Conservation (phyloP, 2,797 vertebrate genomes). For the Tenualosa thibaudeaui region DNA sequence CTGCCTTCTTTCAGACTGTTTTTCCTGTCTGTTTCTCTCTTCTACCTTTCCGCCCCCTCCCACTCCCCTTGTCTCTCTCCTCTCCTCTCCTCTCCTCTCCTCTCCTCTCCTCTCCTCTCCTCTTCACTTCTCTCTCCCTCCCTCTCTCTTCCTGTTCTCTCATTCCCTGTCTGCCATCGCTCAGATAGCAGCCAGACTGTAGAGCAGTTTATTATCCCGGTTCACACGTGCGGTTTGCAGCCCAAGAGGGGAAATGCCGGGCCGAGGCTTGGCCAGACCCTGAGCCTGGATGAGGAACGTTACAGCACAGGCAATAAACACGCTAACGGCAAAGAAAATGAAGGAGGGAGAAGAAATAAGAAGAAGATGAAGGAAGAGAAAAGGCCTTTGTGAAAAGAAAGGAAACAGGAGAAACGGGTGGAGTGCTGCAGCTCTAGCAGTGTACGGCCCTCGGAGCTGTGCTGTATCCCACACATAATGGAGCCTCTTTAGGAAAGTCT, state of each 20-base stretch:
- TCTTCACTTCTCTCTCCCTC: background rate
- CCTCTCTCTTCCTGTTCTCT: conserved; percentile 9
- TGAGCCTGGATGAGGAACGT: background rate
- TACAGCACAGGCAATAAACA: conserved; percentile 36
- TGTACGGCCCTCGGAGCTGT: conserved; percentile 17
- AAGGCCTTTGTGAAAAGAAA: conserved; percentile 26
- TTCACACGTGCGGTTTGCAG: conserved; percentile 36
- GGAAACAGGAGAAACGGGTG: conserved; percentile 37
- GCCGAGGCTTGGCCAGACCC: background rate
- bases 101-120: background rate
- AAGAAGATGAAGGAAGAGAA: background rate
- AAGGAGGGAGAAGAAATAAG: background rate
- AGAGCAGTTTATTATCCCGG: conserved; percentile 28
- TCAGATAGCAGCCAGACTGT: conserved; percentile 32
- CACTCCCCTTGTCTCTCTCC: background rate
- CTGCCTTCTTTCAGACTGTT: background rate
- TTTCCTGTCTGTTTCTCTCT: background rate
- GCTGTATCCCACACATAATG: conserved; percentile 37
- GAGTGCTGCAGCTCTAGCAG: background rate
- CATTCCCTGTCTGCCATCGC: conserved; percentile 19
- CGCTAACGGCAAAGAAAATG: background rate
- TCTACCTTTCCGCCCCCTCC: background rate
- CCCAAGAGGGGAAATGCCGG: conserved; percentile 22
- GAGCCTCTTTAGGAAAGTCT: conserved; percentile 42
- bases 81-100: background rate